Conservation (phyloP, 2,113 vertebrate species). For the Rhabdornis inornatus region DNA sequence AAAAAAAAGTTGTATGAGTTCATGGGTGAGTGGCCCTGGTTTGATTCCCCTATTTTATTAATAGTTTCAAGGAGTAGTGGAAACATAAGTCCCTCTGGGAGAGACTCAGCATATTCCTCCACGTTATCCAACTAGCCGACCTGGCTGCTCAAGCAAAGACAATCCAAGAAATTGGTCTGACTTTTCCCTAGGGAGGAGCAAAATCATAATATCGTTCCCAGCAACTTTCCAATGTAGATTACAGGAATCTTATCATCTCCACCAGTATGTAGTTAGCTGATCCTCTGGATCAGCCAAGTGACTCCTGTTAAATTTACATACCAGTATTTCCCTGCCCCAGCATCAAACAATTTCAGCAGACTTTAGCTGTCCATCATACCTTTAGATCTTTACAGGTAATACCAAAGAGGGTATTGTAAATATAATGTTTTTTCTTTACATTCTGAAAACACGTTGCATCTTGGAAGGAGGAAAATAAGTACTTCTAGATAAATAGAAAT, state of each 20-base stretch:
- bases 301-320: not conserved
- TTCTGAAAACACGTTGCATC: not conserved
- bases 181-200: not conserved
- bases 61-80: not conserved
- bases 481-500: not conserved
- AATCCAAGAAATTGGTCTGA: not conserved
- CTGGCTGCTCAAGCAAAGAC: not conserved
- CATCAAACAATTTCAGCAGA: not conserved
- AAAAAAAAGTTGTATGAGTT: not conserved
- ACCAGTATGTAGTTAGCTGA: not conserved
- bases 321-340: not conserved
- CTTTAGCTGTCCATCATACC: not conserved
- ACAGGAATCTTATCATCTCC: not conserved
- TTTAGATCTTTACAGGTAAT: not conserved
- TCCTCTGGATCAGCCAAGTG: not conserved
- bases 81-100: not conserved
- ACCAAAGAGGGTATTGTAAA: not conserved
- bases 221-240: not conserved
- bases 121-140: not conserved
- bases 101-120: not conserved
- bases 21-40: not conserved
- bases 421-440: not conserved
- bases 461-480: not conserved
- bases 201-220: not conserved
- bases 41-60: not conserved